phyloP scores from a whole-genome alignment of 2,113 vertebrate species.

The Lagopus muta region DNA sequence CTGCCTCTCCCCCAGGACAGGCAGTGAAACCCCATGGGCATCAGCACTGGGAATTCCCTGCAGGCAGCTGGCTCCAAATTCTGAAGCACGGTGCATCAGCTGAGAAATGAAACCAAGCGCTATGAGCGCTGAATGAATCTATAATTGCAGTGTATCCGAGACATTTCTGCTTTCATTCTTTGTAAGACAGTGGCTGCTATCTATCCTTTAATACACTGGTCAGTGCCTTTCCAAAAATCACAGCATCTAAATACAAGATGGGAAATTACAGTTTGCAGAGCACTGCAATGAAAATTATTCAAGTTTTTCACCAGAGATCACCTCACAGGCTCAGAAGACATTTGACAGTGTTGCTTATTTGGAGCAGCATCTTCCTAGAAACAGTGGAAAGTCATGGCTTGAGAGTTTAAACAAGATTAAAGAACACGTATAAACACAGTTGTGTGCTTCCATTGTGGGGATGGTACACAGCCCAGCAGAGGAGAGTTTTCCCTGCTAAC shows the following conservation, averaged over 20 bases:
- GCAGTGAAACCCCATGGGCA: background rate
- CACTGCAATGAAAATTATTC: background rate
- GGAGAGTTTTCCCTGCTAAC: background rate
- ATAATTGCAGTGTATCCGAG: background rate
- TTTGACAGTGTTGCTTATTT: background rate
- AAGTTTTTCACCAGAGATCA: background rate
- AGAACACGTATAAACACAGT: background rate
- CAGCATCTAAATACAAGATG: background rate
- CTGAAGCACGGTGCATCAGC: background rate
- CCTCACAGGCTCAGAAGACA: background rate
- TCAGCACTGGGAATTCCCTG: background rate
- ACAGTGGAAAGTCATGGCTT: background rate
- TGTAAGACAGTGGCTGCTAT: background rate
- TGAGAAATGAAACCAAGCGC: slow-evolving; percentile 36
- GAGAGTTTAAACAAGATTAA: background rate
- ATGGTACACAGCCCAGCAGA: background rate
- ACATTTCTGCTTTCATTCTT: slow-evolving; percentile 51
- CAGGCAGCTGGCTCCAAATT: background rate
- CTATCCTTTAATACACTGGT: background rate
- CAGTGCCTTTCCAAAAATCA: background rate
- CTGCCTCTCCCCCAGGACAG: background rate
- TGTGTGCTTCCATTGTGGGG: background rate
- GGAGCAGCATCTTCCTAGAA: background rate
- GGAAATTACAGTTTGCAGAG: background rate
- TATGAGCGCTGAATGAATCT: background rate